Conservation (phyloP, 2,797 vertebrate genomes). For the Leptoclinus maculatus region DNA sequence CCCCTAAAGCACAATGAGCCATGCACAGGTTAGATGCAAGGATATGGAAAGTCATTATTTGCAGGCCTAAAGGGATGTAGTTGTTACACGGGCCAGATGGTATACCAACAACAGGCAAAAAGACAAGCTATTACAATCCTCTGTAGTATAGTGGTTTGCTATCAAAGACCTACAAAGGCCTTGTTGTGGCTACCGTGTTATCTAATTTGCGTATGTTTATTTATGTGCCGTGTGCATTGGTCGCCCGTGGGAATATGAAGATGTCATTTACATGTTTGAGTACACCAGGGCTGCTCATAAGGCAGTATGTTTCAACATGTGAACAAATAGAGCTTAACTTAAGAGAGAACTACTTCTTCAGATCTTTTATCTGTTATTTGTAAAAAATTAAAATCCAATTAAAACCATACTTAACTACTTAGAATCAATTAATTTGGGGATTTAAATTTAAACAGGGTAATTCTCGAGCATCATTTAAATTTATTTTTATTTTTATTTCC, state of each 20-base stretch:
- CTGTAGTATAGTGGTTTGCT: slow-evolving; percentile 64
- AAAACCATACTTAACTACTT: neutral
- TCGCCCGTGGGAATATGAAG: slow-evolving; percentile 50
- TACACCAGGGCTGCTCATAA: slow-evolving; percentile 22
- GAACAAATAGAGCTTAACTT: slow-evolving; percentile 21
- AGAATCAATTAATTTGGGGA: neutral
- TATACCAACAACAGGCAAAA: slow-evolving; percentile 76
- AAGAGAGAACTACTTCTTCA: neutral
- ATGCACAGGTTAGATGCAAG: slow-evolving; percentile 76
- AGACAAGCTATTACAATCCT: slow-evolving; percentile 74
- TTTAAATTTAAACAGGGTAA: neutral
- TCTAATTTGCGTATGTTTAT: slow-evolving; percentile 78
- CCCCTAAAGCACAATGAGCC: slow-evolving; percentile 74
- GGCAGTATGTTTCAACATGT: slow-evolving; percentile 24
- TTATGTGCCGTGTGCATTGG: slow-evolving; percentile 52
- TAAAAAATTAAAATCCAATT: neutral
- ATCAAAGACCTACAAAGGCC: slow-evolving; percentile 73
- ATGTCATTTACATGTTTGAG: slow-evolving; percentile 64
- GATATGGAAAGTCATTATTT: slow-evolving; percentile 84
- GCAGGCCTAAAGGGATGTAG: slow-evolving; percentile 79
- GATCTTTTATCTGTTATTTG: neutral
- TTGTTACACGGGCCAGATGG: slow-evolving; percentile 77
- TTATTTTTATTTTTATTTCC: neutral
- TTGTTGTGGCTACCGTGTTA: slow-evolving; percentile 71
- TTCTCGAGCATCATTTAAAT: neutral